Percentiles rank a stretch among this genome's conserved stretches.
Evolutionary conservation across 2,888 invertebrate species (phyloP).

Genomic region (Tanytarsus gracilentus): DNA sequence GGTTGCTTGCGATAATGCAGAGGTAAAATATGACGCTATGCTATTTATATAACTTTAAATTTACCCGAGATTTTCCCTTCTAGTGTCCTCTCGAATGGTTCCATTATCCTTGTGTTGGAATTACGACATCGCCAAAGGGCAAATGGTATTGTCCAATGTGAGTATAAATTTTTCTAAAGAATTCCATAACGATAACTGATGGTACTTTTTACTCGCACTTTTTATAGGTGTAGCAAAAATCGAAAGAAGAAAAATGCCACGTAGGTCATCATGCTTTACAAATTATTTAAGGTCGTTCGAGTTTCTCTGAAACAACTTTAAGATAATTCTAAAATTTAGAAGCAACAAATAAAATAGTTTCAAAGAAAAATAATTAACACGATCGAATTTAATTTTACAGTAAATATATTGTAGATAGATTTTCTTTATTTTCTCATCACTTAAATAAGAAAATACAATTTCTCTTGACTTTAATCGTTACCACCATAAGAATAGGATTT

Average conservation of each 20-base stretch:
- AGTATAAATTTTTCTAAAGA: neutral
- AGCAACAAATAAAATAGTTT: no score
- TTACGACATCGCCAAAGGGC: slow-evolving; percentile 91
- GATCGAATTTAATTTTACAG: no score
- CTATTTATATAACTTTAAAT: slow-evolving; percentile 18
- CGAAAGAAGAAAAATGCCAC: slow-evolving; percentile 12
- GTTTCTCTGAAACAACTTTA: no score
- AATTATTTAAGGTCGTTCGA: no score
- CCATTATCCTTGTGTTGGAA: slow-evolving; percentile 96
- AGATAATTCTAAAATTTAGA: neutral
- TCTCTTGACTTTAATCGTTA: neutral
- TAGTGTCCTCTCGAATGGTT: slow-evolving; percentile 99
- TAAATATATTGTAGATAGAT: no score
- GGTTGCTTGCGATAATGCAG: slow-evolving; percentile 98
- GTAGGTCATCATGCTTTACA: neutral
- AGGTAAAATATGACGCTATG: slow-evolving; percentile 47
- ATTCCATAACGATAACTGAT: neutral
- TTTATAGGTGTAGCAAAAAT: slow-evolving; percentile 12
- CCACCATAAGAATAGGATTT: neutral
- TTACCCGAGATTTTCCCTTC: slow-evolving; percentile 36
- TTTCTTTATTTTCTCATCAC: no score
- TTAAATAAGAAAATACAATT: no score
- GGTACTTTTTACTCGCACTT: neutral
- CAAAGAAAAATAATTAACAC: no score
- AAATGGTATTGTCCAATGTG: slow-evolving; percentile 90